Percentiles rank a stretch among this genome's conserved stretches.
Evolutionary conservation across 2,113 vertebrate genomes (phyloP).

Genomic region (Zosterops borbonicus): DNA sequence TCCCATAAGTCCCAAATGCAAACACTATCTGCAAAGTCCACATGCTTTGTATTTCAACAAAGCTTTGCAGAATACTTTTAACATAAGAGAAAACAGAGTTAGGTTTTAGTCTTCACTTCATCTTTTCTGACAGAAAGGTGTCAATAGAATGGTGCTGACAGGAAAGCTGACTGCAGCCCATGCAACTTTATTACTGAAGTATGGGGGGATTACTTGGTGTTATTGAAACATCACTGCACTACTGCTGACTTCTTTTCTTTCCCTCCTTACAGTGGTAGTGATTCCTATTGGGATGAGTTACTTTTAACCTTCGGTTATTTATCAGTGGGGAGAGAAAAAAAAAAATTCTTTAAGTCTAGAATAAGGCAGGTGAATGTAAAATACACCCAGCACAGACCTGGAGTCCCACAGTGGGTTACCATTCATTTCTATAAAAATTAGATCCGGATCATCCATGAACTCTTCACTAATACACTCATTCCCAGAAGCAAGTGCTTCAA

Average conservation of each 20-base stretch:
- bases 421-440: conserved; percentile 15
- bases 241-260: not conserved
- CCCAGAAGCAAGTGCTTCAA: not conserved
- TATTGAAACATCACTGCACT: conserved; percentile 9
- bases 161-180: conserved; percentile 35
- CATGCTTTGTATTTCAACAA: conserved; percentile 36
- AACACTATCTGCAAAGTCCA: conserved; percentile 50
- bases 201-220: not conserved
- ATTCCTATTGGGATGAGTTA: not conserved
- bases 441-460: not conserved
- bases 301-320: not conserved
- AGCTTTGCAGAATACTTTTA: conserved; percentile 36
- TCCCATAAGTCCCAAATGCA: conserved; percentile 27
- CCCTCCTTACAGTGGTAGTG: not conserved
- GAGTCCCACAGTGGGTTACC: not conserved
- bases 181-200: conserved; percentile 44
- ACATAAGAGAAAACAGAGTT: conserved; percentile 34
- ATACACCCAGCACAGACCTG: not conserved
- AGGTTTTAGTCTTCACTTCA: conserved; percentile 42
- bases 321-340: not conserved
- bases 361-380: not conserved
- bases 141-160: conserved; percentile 8
- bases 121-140: conserved; percentile 66
- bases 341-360: not conserved
- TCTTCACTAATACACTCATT: not conserved